Conservation (phyloP, 2,797 vertebrate species). For the Chanos chanos region DNA sequence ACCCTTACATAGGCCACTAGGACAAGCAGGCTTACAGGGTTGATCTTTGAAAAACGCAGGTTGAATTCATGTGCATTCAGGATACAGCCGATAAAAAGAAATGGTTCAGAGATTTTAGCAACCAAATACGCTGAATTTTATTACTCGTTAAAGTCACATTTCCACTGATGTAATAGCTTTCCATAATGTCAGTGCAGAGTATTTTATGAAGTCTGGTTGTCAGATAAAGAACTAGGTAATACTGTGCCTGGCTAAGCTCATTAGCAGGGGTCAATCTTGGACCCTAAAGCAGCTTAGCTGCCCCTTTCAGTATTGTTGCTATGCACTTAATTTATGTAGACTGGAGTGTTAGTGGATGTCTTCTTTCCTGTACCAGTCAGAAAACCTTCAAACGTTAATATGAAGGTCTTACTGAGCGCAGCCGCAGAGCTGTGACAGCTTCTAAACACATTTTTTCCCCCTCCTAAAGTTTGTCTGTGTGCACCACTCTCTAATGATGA, state of each 20-base stretch:
- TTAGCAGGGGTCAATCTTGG: too few relatives aligned
- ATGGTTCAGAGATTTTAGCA: too few relatives aligned
- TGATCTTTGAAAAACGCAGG: constrained; percentile 26
- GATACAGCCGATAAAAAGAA: constrained; percentile 36
- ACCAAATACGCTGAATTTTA: too few relatives aligned
- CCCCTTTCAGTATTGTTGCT: too few relatives aligned
- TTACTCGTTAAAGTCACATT: too few relatives aligned
- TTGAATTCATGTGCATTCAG: constrained; percentile 16
- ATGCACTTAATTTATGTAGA: constrained; percentile 19
- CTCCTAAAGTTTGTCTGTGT: neutral
- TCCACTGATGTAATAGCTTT: too few relatives aligned
- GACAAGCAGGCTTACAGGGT: constrained; percentile 51
- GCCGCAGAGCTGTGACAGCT: neutral
- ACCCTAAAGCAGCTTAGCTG: too few relatives aligned
- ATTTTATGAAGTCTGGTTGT: too few relatives aligned
- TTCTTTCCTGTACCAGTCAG: constrained; percentile 7
- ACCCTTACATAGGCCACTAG: constrained; percentile 57
- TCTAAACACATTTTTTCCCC: constrained; percentile 8
- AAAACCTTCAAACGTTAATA: neutral
- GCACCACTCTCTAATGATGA: constrained; percentile 24
- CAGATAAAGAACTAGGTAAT: too few relatives aligned
- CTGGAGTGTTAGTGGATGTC: constrained; percentile 15
- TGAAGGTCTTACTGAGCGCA: neutral
- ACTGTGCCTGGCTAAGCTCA: too few relatives aligned
- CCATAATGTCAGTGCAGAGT: too few relatives aligned